Evolutionary conservation across 2,113 vertebrate species (phyloP), one percentile per base, ranked within the genome.

Genomic region (Lates calcarifer): DNA sequence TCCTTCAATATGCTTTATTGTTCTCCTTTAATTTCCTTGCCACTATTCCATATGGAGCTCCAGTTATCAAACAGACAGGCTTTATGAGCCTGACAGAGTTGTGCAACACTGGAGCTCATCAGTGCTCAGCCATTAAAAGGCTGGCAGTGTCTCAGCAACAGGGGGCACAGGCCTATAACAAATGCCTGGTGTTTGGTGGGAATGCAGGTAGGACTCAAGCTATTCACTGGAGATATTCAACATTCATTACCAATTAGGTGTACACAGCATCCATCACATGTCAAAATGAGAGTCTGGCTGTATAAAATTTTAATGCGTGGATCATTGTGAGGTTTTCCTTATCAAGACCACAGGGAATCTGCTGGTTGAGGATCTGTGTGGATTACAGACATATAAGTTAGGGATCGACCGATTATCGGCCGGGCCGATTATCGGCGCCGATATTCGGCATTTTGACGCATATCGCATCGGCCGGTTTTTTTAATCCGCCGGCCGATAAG

Each of bases 1-100:
- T 89, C 64, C 82, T 81, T 88, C 89, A 89, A 89, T 87, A 83
- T 92, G 85, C 74, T 89, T 92, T 90, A 94, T 89, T 88, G 86
- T 89, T 89, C 77, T 82, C 5, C 90, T 91, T 91, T 89, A 85
- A 94, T 93, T 90, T 90, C 63, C 77, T 68, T 51, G 61, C 87
- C 67, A 82, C 79, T 86, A 91, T 89, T 90, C 89, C 84, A 87
- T 87, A 85, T 82, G 89, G 92, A 91, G 85, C 53, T 49, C 33
- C 57, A 69, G 83, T 88, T 91, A 94, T 91, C 88, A 88, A 82
- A 74, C 74, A 87, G 84, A 88, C 88, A 77, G 62, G 80, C 67
- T 85, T 88, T 90, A 89, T 88, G 80, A 87, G 83, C 64, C 62
- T 9, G 64, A 73, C 63, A 81, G 75, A 82, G 85, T 43, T 66